Percentiles rank a stretch among this genome's conserved stretches.
phyloP scores from a whole-genome alignment of 1,140 invertebrate species.

The Bombus haemorrhoidalis region DNA sequence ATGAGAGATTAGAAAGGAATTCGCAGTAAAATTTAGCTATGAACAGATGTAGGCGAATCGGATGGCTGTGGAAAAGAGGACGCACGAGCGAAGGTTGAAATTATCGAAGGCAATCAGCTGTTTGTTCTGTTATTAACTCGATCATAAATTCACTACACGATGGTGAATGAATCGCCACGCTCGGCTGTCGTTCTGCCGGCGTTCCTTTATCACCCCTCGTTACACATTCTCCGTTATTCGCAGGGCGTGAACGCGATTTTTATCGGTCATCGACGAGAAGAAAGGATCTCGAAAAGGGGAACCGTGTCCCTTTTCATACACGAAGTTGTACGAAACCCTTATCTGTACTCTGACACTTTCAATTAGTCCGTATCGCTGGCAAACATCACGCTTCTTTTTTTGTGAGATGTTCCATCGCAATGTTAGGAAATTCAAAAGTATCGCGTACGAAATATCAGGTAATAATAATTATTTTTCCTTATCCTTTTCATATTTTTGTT shows the following conservation, averaged over 20 bases:
- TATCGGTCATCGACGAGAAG: conserved; percentile 61
- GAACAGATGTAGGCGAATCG: neutral
- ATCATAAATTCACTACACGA: conserved; percentile 62
- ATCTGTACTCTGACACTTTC: conserved; percentile 45
- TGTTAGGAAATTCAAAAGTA: neutral
- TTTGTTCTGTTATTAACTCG: conserved; percentile 62
- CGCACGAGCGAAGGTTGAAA: conserved; percentile 17
- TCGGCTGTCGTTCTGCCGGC: conserved; percentile 45
- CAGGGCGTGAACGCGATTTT: conserved; percentile 59
- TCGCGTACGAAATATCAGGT: too few species aligned
- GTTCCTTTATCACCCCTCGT: conserved; percentile 62
- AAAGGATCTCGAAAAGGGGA: conserved; percentile 38
- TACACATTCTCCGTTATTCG: conserved; percentile 56
- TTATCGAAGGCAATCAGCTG: conserved; percentile 58
- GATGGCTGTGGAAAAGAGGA: neutral
- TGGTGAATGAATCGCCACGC: conserved; percentile 49
- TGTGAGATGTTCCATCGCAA: neutral
- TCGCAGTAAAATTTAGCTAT: neutral
- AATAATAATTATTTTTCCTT: neutral
- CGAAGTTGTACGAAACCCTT: conserved; percentile 23
- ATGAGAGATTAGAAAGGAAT: conserved; percentile 5
- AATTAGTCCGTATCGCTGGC: conserved; percentile 46
- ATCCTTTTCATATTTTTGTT: rapidly evolving
- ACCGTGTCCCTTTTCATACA: conserved; percentile 37
- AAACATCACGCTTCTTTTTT: conserved; percentile 17